Evolutionary conservation across 1,140 invertebrate genomes (phyloP), one percentile per base, ranked within the genome.

Genomic region (Ladona fulva): DNA sequence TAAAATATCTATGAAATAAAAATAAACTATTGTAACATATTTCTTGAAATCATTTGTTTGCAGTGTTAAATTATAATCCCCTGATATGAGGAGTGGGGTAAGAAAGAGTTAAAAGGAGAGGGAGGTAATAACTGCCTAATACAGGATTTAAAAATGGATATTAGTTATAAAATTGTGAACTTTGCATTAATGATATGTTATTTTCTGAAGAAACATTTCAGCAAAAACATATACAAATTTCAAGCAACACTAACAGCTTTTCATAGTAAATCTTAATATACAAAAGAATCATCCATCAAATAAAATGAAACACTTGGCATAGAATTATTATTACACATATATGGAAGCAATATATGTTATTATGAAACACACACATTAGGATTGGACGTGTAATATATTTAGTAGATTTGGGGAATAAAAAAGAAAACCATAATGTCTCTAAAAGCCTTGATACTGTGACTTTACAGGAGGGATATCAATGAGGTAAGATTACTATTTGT

Each of bases 321-420:
- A 37, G 29, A 37, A 37, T 37, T 37, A 37, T 37, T 37, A 37
- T 37, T 37, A 37, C 29, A 37, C 29, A 37, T 37, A 37, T 37
- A 37, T 37, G 29, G 29, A 37, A 37, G 29, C 29, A 37, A 37
- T 37, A 37, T 37, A 37, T 37, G 29, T 37, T 37, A 37, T 37
- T 37, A 37, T 37, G 29, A 37, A 37, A 37, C 29, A 37, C 29
- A 37, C n/a, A 66, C 52, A 22, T 22, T 66, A 66, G 14, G 52
- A 66, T 66, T 66, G 52, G 52, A 66, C 52, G 52, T 66, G 52
- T 66, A 66, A 66, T 66, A 66, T 66, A 66, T 66, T 66, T 16
- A 66, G 52, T 66, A 66, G 52, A 66, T 66, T 66, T 66, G n/a
- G 52, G 52, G 52, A 22, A 19, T 66, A 66, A 66, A 19, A 22